Conservation (phyloP, 53 echinoderm and acorn worm species). For the Patiria pectinifera region DNA sequence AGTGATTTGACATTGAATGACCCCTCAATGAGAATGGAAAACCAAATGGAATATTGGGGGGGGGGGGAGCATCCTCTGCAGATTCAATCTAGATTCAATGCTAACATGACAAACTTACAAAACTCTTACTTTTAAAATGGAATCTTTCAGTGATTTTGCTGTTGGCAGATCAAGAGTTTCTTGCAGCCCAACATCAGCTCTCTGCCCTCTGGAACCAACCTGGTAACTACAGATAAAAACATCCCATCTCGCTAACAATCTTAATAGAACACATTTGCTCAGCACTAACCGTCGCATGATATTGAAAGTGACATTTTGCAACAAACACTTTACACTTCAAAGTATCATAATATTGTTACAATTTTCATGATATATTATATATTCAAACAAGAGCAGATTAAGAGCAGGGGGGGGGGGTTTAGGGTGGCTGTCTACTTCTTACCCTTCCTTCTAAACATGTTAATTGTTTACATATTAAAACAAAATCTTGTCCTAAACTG, state of each 20-base stretch:
- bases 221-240: constrained; percentile 65
- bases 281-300: not conserved
- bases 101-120: not conserved
- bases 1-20: no score
- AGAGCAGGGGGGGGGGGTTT: no score
- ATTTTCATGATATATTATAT: no score
- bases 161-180: constrained; percentile 46
- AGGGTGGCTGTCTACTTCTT: no score
- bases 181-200: constrained; percentile 27
- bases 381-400: no score
- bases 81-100: not conserved
- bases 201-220: constrained; percentile 62
- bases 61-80: no score
- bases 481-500: not conserved
- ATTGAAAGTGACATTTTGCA: no score
- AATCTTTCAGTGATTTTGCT: constrained; percentile 61
- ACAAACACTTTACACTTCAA: no score
- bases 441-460: no score
- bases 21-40: no score
- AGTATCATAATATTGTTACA: no score
- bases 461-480: not conserved
- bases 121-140: constrained; percentile 64
- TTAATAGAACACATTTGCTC: not conserved
- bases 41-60: no score
- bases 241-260: not conserved